Evolutionary conservation across 2,888 invertebrate genomes (phyloP).

Genomic region (Pammene aurita): DNA sequence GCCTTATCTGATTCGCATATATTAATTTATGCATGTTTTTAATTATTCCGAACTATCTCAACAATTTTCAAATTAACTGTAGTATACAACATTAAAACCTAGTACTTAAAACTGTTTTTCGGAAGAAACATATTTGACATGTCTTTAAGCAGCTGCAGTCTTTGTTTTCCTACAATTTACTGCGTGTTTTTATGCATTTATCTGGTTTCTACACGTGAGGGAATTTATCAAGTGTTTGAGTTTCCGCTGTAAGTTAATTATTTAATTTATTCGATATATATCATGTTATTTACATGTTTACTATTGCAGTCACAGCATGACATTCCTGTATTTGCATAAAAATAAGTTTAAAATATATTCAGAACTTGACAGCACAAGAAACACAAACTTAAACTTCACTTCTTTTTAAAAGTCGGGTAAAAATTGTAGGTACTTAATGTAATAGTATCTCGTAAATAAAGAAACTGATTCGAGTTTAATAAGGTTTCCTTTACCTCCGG

Average conservation of each 20-base stretch:
- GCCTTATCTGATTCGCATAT: too few relatives aligned
- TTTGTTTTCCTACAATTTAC: conserved; percentile 9
- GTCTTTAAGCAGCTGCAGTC: not conserved
- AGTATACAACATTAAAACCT: too few relatives aligned
- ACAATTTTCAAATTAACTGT: too few relatives aligned
- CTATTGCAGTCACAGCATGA: not conserved
- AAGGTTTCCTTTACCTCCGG: not conserved
- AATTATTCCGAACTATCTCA: too few relatives aligned
- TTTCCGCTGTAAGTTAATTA: not conserved
- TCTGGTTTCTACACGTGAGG: not conserved
- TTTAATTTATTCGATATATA: conserved; percentile 8
- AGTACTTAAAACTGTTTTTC: too few relatives aligned
- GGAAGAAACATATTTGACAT: not conserved
- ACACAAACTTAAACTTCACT: too few relatives aligned
- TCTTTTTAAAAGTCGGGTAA: not conserved
- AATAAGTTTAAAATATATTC: not conserved
- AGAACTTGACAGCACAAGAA: too few relatives aligned
- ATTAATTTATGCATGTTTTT: too few relatives aligned
- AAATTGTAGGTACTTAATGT: not conserved
- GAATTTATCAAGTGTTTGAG: conserved; percentile 2
- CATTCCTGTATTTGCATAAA: not conserved
- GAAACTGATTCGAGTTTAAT: conserved; percentile 16
- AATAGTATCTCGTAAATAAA: not conserved
- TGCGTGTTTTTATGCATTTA: conserved; percentile 1
- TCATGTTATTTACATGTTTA: not conserved